These are phyloP conservation scores for Battus philenor DNA, from an alignment of 1,140 invertebrate species.

Conservation along the genomic window DNA sequence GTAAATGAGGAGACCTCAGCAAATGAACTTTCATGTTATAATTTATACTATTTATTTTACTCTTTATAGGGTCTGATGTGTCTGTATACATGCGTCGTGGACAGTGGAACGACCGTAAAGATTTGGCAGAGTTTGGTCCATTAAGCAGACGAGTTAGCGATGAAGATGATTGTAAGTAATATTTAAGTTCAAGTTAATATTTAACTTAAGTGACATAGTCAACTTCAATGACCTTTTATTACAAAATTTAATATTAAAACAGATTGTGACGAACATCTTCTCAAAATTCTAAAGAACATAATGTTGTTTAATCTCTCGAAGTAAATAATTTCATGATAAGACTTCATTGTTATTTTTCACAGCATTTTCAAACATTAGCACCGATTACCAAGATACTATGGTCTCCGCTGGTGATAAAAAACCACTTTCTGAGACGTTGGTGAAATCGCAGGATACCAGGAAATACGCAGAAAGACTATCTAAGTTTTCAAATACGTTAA, in stretches of 20 bases:
- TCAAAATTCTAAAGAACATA: too few relatives aligned
- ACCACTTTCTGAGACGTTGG: slow-evolving; percentile 28
- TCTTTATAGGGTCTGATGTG: slow-evolving; percentile 33
- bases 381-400: slow-evolving; percentile 27
- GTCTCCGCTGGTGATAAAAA: slow-evolving; percentile 15
- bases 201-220: too few relatives aligned
- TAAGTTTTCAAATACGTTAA: slow-evolving; percentile 26
- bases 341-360: neutral
- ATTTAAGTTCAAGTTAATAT: too few relatives aligned
- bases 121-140: slow-evolving; percentile 15
- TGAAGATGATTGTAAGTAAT: slow-evolving; percentile 27
- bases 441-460: slow-evolving; percentile 26
- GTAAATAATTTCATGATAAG: too few relatives aligned
- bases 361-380: slow-evolving; percentile 22
- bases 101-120: slow-evolving; percentile 32
- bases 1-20: too few relatives aligned
- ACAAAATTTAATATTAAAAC: neutral
- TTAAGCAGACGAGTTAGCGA: slow-evolving; percentile 21
- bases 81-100: slow-evolving; percentile 42
- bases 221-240: neutral
- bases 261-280: too few relatives aligned
- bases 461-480: slow-evolving; percentile 39
- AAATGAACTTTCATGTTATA: too few relatives aligned
- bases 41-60: neutral
- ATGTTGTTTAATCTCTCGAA: too few relatives aligned